Percentiles rank a stretch among this genome's conserved stretches.
These are phyloP conservation scores for Tangara arthus DNA, from an alignment of 2,797 vertebrate genomes.

Conservation along the genomic window DNA sequence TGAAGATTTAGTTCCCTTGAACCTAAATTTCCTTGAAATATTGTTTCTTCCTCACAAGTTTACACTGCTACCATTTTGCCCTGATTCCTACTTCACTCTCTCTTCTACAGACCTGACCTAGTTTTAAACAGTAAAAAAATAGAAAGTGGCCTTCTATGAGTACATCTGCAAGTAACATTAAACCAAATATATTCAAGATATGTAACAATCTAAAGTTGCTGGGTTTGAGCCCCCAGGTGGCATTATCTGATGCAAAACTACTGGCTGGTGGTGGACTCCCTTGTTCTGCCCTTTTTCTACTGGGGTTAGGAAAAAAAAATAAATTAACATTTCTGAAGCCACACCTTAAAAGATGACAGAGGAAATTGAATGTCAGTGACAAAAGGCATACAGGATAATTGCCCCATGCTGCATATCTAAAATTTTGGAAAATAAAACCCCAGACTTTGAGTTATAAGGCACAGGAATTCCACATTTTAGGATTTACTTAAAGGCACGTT, in stretches of 20 bases:
- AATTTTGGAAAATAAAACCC: neutral
- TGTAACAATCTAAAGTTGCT: neutral
- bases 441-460: neutral
- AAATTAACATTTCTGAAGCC: neutral
- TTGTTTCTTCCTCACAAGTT: neutral
- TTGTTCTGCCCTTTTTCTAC: neutral
- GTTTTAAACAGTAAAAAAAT: neutral
- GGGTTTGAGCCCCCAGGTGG: rapidly evolving
- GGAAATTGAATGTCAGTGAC: neutral
- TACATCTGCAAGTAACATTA: neutral
- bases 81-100: neutral
- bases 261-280: neutral
- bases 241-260: neutral
- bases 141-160: neutral
- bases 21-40: neutral
- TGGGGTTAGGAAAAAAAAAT: neutral
- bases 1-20: neutral
- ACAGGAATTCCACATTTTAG: neutral
- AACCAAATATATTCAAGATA: neutral
- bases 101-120: neutral
- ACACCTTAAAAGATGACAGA: neutral
- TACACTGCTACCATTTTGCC: neutral
- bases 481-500: neutral
- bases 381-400: neutral
- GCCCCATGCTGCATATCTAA: neutral